A percentile compares a stretch with the other conserved stretches of the same genome.
Evolutionary conservation across 1,140 invertebrate genomes (phyloP).

Genomic region (Caenorhabditis brenneri): DNA sequence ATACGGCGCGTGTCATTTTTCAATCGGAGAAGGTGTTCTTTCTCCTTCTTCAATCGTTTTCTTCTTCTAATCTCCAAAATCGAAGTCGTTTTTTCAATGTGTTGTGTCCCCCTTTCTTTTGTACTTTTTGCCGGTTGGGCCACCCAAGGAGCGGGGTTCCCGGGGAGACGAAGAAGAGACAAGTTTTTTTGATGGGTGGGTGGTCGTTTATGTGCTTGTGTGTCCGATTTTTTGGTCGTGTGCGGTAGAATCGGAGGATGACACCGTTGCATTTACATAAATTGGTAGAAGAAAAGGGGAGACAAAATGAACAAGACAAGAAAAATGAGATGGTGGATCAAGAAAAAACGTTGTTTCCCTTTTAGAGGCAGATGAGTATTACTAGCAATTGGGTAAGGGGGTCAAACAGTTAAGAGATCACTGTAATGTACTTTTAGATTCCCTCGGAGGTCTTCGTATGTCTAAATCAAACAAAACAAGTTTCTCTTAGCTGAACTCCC

Average conservation of each 20-base stretch:
- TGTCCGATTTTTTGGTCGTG: constrained; percentile 6
- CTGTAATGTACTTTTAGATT: not conserved
- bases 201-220: not conserved
- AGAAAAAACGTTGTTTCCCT: not conserved
- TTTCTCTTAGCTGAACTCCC: not conserved
- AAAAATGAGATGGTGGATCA: not conserved
- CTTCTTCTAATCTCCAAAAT: constrained; percentile 32
- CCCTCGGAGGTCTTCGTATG: no score
- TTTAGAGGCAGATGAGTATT: not conserved
- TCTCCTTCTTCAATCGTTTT: not conserved
- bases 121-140: constrained; percentile 24
- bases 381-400: no score
- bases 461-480: constrained; percentile 14
- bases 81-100: constrained; percentile 8
- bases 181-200: constrained; percentile 42
- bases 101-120: constrained; percentile 29
- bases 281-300: not conserved
- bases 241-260: constrained; percentile 7
- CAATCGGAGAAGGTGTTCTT: constrained; percentile 13
- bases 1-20: constrained; percentile 26
- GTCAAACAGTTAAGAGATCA: not conserved
- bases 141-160: not conserved
- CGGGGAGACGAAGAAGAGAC: constrained; percentile 1
- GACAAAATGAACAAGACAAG: no score
- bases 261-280: constrained; percentile 43